Conservation (phyloP, 2,113 vertebrate genomes). For the Ciconia maguari region DNA sequence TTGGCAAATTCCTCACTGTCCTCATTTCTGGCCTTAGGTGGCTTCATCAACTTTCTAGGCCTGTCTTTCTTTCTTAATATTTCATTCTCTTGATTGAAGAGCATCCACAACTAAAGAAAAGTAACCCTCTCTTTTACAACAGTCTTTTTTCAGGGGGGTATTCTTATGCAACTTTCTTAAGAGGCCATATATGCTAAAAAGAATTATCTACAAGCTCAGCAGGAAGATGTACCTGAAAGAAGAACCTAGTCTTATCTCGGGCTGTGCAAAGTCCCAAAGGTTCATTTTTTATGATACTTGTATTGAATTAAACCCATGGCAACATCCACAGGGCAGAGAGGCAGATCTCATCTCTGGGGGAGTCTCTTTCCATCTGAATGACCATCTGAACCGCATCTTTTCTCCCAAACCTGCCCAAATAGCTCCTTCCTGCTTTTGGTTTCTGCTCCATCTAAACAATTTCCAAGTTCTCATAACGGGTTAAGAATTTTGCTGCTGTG, state of each 20-base stretch:
- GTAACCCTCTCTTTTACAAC: neutral
- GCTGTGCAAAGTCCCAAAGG: neutral
- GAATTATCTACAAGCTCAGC: neutral
- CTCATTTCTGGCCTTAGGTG: neutral
- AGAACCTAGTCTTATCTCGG: neutral
- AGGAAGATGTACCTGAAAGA: neutral
- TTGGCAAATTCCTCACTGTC: neutral
- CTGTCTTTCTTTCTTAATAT: neutral
- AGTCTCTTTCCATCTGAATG: neutral
- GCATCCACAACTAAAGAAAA: neutral
- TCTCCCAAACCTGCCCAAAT: neutral
- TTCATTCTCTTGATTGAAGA: neutral
- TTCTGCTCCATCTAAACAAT: neutral
- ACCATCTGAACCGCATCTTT: neutral
- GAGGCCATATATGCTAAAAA: neutral
- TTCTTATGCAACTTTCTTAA: neutral
- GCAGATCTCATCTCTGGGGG: neutral
- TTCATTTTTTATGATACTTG: neutral
- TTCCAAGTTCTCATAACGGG: fast-evolving
- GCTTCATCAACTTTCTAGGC: neutral
- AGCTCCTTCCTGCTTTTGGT: neutral
- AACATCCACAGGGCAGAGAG: neutral
- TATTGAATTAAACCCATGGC: neutral
- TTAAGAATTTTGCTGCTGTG: neutral
- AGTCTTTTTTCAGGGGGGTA: neutral